These are phyloP conservation scores for Spea bombifrons DNA, from an alignment of 2,113 vertebrate species.

Conservation along the genomic window DNA sequence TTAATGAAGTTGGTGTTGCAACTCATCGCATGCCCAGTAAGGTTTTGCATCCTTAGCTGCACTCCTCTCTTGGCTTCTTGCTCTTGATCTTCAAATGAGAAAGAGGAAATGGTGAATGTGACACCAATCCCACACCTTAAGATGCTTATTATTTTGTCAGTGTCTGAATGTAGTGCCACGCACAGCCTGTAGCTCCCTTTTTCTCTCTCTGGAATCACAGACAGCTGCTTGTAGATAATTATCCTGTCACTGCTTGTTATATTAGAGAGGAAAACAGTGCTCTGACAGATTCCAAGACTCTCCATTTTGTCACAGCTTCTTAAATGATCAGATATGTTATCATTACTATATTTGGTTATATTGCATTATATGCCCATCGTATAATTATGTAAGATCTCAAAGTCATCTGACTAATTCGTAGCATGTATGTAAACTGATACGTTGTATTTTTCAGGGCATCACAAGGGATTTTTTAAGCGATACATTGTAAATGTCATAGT, in stretches of 20 bases:
- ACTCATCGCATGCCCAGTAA: not conserved
- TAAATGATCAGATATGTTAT: constrained; percentile 59
- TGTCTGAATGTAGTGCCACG: constrained; percentile 38
- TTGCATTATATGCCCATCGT: not conserved
- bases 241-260: constrained; percentile 97
- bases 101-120: constrained; percentile 38
- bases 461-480: too few species aligned
- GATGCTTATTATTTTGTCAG: constrained; percentile 44
- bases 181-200: constrained; percentile 70
- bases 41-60: not conserved
- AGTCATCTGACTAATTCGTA: not conserved
- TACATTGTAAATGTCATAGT: too few species aligned
- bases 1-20: constrained; percentile 4
- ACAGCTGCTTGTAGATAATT: constrained; percentile 99
- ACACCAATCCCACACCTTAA: constrained; percentile 40
- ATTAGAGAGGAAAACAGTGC: constrained; percentile 76
- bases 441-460: constrained; percentile 3
- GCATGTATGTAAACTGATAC: not conserved
- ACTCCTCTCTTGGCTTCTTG: constrained; percentile 10
- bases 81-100: constrained; percentile 16
- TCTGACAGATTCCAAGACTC: constrained; percentile 85
- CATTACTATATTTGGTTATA: constrained; percentile 16
- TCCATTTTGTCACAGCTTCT: constrained; percentile 53
- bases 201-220: constrained; percentile 79
- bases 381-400: constrained; percentile 37